A percentile compares a stretch with the other conserved stretches of the same genome.
Conservation (phyloP, 1,140 invertebrate genomes). For the Mamestra configurata region DNA sequence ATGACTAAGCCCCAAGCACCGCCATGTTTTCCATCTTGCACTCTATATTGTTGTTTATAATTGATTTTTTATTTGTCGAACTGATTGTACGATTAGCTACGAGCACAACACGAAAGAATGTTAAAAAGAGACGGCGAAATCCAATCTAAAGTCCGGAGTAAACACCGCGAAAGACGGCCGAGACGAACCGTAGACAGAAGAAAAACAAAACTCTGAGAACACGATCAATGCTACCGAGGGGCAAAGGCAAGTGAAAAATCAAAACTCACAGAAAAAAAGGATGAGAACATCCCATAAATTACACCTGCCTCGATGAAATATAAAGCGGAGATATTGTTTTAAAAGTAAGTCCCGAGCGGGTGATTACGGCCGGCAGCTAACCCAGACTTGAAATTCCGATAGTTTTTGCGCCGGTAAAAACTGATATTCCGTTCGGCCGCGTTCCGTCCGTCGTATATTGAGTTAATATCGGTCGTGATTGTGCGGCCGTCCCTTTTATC, state of each 20-base stretch:
- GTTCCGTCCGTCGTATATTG: conserved; percentile 79
- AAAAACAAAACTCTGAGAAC: conserved; percentile 81
- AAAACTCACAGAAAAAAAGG: conserved; percentile 69
- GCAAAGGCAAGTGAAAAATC: conserved; percentile 74
- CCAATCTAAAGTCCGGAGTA: conserved; percentile 82
- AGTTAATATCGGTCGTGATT: conserved; percentile 84
- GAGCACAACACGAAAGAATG: conserved; percentile 62
- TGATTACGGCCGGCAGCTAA: conserved; percentile 78
- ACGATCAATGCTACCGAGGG: conserved; percentile 71
- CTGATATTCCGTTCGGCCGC: conserved; percentile 83
- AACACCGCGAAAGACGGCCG: conserved; percentile 73
- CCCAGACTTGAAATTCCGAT: conserved; percentile 82
- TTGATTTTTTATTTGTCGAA: conserved; percentile 72
- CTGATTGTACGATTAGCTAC: conserved; percentile 64
- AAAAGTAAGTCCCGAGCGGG: conserved; percentile 78
- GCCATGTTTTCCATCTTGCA: conserved; percentile 70
- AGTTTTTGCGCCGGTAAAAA: conserved; percentile 87
- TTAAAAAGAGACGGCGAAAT: conserved; percentile 71
- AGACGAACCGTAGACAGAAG: conserved; percentile 82
- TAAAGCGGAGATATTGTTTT: conserved; percentile 82
- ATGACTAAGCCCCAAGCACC: conserved; percentile 61
- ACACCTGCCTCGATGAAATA: conserved; percentile 82
- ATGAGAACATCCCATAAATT: conserved; percentile 75
- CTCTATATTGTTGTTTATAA: conserved; percentile 71
- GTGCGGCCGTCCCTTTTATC: conserved; percentile 67